phyloP scores from a whole-genome alignment of 2,113 vertebrate genomes.

The Plecotus auritus region DNA sequence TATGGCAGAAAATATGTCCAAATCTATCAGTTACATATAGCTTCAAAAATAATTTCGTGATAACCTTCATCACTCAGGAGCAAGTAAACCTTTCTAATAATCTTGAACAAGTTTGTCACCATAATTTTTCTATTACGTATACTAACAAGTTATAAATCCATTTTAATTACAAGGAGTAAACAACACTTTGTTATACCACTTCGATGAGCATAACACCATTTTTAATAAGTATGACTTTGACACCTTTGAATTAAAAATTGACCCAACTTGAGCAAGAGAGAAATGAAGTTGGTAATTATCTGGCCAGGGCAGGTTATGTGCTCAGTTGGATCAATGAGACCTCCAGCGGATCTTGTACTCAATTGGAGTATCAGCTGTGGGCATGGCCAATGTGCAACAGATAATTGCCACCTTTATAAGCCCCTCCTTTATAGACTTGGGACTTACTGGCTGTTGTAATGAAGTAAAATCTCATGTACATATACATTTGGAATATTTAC shows the following conservation, averaged over 20 bases:
- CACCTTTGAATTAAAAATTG: conserved; percentile 13
- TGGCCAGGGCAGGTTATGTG: background rate
- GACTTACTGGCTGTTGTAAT: background rate
- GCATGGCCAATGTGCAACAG: background rate
- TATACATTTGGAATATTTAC: background rate
- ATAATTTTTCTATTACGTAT: background rate
- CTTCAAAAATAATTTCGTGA: background rate
- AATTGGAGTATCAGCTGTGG: background rate
- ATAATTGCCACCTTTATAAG: background rate
- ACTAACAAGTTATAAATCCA: background rate
- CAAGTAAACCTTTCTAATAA: background rate
- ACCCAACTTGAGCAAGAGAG: background rate
- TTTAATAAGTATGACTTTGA: background rate
- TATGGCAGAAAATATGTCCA: background rate
- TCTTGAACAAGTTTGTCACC: background rate
- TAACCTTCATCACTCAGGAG: background rate
- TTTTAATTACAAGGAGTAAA: conserved; percentile 37
- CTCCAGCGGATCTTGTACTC: background rate
- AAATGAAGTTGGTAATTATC: background rate
- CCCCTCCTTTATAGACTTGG: background rate
- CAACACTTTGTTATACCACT: background rate
- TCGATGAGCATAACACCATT: background rate
- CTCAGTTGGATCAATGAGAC: background rate
- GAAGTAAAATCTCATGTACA: background rate
- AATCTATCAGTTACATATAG: background rate